A percentile compares a stretch with the other conserved stretches of the same genome.
These are phyloP conservation scores for Morelia viridis DNA, from an alignment of 2,797 vertebrate species.

Conservation along the genomic window DNA sequence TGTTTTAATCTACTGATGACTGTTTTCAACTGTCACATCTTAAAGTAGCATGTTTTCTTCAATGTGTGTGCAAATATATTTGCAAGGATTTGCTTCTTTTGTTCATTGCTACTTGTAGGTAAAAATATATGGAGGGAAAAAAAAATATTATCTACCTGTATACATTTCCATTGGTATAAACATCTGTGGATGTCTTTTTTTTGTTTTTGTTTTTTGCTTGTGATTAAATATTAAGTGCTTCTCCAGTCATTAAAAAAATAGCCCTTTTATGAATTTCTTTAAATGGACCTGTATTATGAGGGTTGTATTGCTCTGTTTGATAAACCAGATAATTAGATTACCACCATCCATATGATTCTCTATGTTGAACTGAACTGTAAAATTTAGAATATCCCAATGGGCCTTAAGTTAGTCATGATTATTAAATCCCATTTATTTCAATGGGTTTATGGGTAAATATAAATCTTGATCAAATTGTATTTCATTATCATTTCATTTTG, in stretches of 20 bases:
- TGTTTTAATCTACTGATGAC: background rate
- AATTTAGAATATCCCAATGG: background rate
- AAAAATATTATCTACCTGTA: background rate
- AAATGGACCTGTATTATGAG: background rate
- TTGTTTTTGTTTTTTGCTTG: background rate
- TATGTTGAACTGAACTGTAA: background rate
- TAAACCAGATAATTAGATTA: background rate
- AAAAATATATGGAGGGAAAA: slow-evolving; percentile 1
- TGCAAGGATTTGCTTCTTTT: slow-evolving; percentile 9
- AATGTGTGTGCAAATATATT: slow-evolving; percentile 16
- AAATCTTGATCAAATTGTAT: background rate
- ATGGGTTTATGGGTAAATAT: background rate
- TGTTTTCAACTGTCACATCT: slow-evolving; percentile 8
- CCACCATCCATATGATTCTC: background rate
- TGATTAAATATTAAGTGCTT: background rate
- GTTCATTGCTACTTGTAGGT: slow-evolving; percentile 38
- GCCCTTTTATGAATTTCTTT: background rate
- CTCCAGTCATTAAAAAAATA: background rate
- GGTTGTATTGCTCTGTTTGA: background rate
- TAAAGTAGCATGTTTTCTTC: background rate
- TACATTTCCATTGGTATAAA: slow-evolving; percentile 18
- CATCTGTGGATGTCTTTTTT: background rate
- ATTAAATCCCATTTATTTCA: background rate
- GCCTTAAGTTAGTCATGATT: background rate
- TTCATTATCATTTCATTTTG: background rate